Evolutionary conservation across 2,888 invertebrate genomes (phyloP).

Genomic region (Dorcus parallelipipedus): DNA sequence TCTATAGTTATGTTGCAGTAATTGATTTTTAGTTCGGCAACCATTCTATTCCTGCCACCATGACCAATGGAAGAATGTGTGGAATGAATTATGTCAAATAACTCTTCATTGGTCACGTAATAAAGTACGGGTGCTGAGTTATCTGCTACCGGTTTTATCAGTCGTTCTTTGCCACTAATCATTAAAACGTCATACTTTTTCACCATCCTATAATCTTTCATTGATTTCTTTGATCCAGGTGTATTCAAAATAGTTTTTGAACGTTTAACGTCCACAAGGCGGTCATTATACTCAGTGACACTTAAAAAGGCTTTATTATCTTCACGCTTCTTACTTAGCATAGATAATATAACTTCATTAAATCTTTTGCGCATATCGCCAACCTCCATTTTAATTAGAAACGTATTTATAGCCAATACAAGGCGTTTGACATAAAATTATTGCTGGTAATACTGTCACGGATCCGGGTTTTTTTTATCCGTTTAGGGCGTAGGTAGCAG

Average conservation of each 20-base stretch:
- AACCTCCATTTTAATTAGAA: not conserved
- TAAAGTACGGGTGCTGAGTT: not conserved
- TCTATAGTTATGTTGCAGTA: conserved; percentile 12
- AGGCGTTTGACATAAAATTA: too few species aligned
- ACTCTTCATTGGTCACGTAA: not conserved
- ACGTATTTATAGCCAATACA: too few species aligned
- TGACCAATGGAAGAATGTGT: conserved; percentile 8
- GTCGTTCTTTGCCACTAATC: not conserved
- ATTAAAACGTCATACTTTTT: not conserved
- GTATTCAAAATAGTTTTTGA: not conserved
- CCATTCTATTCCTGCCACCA: conserved; percentile 8
- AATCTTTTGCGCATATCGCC: not conserved
- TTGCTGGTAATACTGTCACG: too few species aligned
- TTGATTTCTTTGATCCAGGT: not conserved
- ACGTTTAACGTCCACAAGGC: not conserved
- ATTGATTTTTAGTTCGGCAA: conserved; percentile 8
- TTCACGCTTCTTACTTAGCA: too few species aligned
- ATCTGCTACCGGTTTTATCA: not conserved
- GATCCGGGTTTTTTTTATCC: too few species aligned
- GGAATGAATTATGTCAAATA: conserved; percentile 12
- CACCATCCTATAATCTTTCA: not conserved
- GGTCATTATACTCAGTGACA: not conserved
- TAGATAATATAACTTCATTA: not conserved
- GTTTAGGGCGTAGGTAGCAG: too few species aligned
- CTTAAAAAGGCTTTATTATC: too few species aligned